Evolutionary conservation across 2,113 vertebrate species (phyloP), one percentile per base, ranked within the genome.

Genomic region (Thoracochromis brauschi): DNA sequence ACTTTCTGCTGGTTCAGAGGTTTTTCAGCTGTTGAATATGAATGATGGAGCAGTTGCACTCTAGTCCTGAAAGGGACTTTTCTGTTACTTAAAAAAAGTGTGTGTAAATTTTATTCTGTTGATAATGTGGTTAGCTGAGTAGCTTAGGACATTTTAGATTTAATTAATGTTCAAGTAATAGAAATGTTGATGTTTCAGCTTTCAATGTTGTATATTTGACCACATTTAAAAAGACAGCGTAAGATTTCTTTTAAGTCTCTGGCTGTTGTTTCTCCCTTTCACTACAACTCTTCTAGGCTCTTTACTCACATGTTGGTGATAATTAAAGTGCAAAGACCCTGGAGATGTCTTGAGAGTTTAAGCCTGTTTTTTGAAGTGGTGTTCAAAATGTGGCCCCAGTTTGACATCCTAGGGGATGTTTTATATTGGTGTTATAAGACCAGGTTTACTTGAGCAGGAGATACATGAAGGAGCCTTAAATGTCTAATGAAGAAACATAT

Each of bases 1-100:
- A 88, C 75, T 87, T 84, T 79, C 10, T 91, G 86, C 88, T 85
- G 68, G 14, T 81, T 90, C 88, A 75, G n/a, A 81, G 75, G 11
- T 65, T 92, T 89, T 83, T 65, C 54, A 42, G 54, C 21, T 13
- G 19, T 53, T 82, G 55, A 47, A 81, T 83, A 63, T 82, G 65
- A 88, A 45, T 86, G 49, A 84, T 26, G 9, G 53, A 89, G 55
- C n/a, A 55, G 84, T 87, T 90, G 29, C 13, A 13, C 71, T 81
- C 53, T 19, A 71, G 14, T 79, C 16, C 63, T 47, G 54, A 12
- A 65, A 19, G 49, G 3, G 14, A 21, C 4, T 19, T 75, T 78
- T 49, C 71, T 75, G 42, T 78, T 31, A 31, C 24, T 31, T 75
- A 0, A 31, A 1, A 40, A 49, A 49, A 49, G 26, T 51, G 16